Evolutionary conservation across 2,113 vertebrate species (phyloP).

Genomic region (Oplegnathus fasciatus): DNA sequence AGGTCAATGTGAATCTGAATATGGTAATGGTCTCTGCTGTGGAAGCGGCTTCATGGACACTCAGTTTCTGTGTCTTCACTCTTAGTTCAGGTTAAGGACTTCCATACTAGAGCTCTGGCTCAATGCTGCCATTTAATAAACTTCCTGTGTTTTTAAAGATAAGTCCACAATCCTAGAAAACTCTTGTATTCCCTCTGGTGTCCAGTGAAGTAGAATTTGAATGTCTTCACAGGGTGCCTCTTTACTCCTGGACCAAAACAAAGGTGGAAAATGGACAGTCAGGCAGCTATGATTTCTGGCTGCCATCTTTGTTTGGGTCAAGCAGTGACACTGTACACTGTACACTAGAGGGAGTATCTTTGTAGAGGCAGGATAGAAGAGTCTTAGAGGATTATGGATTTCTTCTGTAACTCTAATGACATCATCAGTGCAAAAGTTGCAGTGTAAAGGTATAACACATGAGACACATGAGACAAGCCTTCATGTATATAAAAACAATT

Average conservation of each 20-base stretch:
- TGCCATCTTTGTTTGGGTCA: not conserved
- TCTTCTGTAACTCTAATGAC: not conserved
- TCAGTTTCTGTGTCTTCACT: slow-evolving; percentile 17
- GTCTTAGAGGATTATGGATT: not conserved
- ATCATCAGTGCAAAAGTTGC: not conserved
- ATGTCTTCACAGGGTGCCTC: not conserved
- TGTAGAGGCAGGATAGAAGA: not conserved
- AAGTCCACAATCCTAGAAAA: not conserved
- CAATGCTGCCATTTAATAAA: not conserved
- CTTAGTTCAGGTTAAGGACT: not conserved
- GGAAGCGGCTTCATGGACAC: not conserved
- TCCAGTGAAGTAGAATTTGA: not conserved
- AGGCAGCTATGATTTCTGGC: not conserved
- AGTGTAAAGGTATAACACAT: not conserved
- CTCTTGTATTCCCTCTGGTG: not conserved
- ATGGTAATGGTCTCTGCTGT: slow-evolving; percentile 36
- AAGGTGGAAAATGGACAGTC: not conserved
- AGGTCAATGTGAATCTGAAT: slow-evolving; percentile 59
- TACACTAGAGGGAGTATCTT: not conserved
- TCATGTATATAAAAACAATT: not conserved
- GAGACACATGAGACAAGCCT: not conserved
- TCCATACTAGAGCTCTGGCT: not conserved
- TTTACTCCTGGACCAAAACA: not conserved
- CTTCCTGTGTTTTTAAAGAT: not conserved
- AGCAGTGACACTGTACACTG: not conserved